phyloP scores from a whole-genome alignment of 2,888 invertebrate species.

The Marasmarcha lunaedactyla region DNA sequence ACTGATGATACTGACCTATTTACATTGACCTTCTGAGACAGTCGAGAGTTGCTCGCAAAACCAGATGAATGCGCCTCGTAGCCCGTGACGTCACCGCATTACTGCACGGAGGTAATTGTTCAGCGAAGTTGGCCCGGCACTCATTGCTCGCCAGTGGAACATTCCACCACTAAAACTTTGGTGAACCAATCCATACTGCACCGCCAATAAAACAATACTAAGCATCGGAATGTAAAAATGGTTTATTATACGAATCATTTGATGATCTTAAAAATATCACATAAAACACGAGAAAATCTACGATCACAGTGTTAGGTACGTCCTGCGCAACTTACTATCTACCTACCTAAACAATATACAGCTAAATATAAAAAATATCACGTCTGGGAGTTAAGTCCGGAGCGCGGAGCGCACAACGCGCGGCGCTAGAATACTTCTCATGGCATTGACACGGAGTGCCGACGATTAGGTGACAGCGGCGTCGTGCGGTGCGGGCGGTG shows the following conservation, averaged over 20 bases:
- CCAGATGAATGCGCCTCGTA: no score
- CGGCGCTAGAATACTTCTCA: neutral
- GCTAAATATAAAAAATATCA: neutral
- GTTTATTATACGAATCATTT: neutral
- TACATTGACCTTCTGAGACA: no score
- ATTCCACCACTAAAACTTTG: no score
- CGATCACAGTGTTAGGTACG: neutral
- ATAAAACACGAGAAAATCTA: neutral
- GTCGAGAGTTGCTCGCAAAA: no score
- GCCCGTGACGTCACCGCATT: no score
- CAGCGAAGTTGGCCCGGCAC: no score
- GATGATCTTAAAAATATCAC: neutral
- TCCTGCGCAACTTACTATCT: neutral
- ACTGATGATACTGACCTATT: no score
- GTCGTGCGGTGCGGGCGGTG: constrained; percentile 64
- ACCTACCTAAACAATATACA: neutral
- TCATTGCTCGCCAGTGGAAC: no score
- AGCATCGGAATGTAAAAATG: neutral
- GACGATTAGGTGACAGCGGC: no score
- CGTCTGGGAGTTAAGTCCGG: neutral
- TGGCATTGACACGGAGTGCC: neutral
- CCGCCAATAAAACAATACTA: no score
- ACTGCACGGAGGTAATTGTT: no score
- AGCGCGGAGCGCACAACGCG: neutral
- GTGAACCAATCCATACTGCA: no score